phyloP scores from a whole-genome alignment of 2,888 invertebrate species.

The Eretmocerus hayati region DNA sequence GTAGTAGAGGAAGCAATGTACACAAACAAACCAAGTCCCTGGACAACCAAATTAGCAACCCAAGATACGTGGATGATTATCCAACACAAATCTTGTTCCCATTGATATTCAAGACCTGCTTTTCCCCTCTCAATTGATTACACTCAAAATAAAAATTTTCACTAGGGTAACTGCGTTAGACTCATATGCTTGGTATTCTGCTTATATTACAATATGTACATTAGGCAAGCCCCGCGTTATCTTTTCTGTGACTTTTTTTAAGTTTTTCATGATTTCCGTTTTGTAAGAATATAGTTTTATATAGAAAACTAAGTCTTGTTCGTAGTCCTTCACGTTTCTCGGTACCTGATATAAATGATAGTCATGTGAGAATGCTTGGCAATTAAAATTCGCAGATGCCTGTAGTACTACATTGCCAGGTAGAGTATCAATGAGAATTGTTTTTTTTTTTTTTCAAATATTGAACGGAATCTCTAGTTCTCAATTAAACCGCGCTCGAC shows the following conservation, averaged over 20 bases:
- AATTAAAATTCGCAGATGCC: conserved; percentile 11
- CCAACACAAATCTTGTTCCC: conserved; percentile 22
- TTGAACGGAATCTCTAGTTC: no score
- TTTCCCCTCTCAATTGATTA: conserved; percentile 23
- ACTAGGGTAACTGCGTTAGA: conserved; percentile 37
- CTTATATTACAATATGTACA: conserved; percentile 45
- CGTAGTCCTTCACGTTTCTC: conserved; percentile 33
- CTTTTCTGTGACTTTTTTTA: conserved; percentile 14
- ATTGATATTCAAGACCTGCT: conserved; percentile 20
- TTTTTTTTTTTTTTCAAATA: conserved; percentile 8
- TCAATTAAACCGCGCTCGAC: no score
- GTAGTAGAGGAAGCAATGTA: conserved; percentile 28
- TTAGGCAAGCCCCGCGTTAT: conserved; percentile 35
- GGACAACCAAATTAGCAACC: conserved; percentile 22
- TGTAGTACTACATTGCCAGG: conserved; percentile 16
- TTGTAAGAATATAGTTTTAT: conserved; percentile 45
- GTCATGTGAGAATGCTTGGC: conserved; percentile 13
- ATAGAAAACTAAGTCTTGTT: conserved; percentile 46
- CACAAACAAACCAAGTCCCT: conserved; percentile 26
- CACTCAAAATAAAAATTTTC: conserved; percentile 28
- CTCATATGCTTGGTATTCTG: conserved; percentile 34
- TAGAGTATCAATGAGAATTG: conserved; percentile 18
- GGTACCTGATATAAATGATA: conserved; percentile 21
- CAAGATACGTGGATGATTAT: conserved; percentile 22
- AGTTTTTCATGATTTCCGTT: conserved; percentile 16